Percentiles rank a stretch among this genome's conserved stretches.
phyloP scores from a whole-genome alignment of 2,113 vertebrate species.

The Hiodon alosoides region DNA sequence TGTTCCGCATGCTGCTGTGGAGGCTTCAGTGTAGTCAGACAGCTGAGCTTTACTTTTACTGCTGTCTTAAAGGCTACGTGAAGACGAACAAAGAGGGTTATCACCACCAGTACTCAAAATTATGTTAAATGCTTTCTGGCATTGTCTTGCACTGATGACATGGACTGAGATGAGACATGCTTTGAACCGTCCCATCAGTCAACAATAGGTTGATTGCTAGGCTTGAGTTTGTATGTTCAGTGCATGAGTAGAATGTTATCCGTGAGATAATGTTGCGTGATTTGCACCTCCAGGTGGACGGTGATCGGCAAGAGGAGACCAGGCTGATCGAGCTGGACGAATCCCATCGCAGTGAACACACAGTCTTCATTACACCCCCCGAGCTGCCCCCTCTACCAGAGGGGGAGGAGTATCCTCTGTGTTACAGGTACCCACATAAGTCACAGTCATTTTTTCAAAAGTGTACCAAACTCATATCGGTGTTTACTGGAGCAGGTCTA shows the following conservation, averaged over 20 bases:
- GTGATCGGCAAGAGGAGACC: slow-evolving; percentile 77
- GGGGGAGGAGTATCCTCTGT: slow-evolving; percentile 83
- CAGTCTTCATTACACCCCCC: slow-evolving; percentile 92
- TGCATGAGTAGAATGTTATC: slow-evolving; percentile 15
- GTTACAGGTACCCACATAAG: slow-evolving; percentile 75
- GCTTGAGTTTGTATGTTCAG: slow-evolving; percentile 23
- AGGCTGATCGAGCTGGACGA: slow-evolving; percentile 92
- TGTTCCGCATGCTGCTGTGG: background rate
- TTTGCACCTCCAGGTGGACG: slow-evolving; percentile 72
- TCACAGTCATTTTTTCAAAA: background rate
- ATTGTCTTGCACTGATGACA: too few species aligned
- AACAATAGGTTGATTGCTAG: too few species aligned
- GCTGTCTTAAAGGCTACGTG: too few species aligned
- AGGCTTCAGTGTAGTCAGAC: too few species aligned
- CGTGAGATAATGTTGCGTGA: slow-evolving; percentile 12
- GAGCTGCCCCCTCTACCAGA: slow-evolving; percentile 85
- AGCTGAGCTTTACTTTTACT: too few species aligned
- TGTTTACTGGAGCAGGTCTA: too few species aligned
- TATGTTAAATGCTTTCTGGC: too few species aligned
- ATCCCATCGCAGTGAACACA: slow-evolving; percentile 92
- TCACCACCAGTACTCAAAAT: too few species aligned
- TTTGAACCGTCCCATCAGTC: too few species aligned
- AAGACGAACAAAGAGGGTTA: too few species aligned
- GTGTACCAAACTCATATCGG: background rate
- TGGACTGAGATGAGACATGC: too few species aligned